Percentiles rank a stretch among this genome's conserved stretches.
Evolutionary conservation across 1,140 invertebrate species (phyloP).

Genomic region (Scaptomyza montana): DNA sequence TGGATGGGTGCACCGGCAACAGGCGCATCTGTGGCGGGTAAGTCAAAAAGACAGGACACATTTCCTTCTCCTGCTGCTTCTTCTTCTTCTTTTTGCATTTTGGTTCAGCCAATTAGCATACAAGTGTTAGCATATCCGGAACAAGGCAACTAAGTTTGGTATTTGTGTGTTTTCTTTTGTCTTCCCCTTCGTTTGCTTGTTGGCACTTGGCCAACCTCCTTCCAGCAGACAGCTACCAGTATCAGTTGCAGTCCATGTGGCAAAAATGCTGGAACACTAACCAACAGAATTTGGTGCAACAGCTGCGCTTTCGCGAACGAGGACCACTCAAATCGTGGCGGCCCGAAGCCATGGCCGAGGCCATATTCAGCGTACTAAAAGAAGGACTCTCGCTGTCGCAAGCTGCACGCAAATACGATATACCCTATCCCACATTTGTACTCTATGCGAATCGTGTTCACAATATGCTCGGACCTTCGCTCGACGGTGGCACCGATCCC

Average conservation of each 20-base stretch:
- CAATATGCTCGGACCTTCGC: constrained; percentile 95
- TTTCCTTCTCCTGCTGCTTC: background rate
- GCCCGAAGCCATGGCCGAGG: constrained; percentile 96
- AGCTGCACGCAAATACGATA: constrained; percentile 95
- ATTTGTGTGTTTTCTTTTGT: constrained; percentile 31
- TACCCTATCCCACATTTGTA: constrained; percentile 96
- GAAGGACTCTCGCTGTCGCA: constrained; percentile 94
- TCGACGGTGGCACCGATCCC: constrained; percentile 93
- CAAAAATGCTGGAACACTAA: constrained; percentile 97
- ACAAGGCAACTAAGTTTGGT: constrained; percentile 33
- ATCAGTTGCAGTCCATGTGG: constrained; percentile 96
- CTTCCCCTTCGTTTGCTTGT: constrained; percentile 2
- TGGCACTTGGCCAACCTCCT: constrained; percentile 67
- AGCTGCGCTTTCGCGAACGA: constrained; percentile 94
- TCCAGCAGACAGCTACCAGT: constrained; percentile 95
- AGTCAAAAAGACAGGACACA: constrained; percentile 49
- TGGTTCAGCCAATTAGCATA: constrained; percentile 41
- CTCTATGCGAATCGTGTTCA: constrained; percentile 96
- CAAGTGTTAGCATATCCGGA: background rate
- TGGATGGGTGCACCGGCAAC: constrained; percentile 80
- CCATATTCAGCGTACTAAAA: constrained; percentile 95
- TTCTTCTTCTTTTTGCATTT: no score
- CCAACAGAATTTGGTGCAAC: constrained; percentile 92
- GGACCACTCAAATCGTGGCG: constrained; percentile 96
- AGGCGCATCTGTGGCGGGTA: constrained; percentile 80